Evolutionary conservation across 2,888 invertebrate species (phyloP).

Genomic region (Calephelis perditalis): DNA sequence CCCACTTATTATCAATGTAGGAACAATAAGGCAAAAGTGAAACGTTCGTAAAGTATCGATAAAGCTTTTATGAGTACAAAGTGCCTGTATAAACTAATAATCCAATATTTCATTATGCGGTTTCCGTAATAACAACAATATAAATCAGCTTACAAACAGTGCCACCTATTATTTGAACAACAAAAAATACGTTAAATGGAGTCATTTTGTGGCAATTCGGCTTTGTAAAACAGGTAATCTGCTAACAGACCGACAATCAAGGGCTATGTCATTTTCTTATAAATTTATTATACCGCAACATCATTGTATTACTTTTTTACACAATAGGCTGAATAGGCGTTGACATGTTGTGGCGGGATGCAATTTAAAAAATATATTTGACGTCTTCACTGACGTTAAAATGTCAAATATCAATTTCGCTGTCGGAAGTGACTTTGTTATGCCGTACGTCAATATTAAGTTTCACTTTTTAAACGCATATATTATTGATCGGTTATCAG

Average conservation of each 20-base stretch:
- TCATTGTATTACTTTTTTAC: conserved; percentile 52
- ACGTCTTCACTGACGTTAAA: conserved; percentile 52
- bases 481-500: conserved; percentile 62
- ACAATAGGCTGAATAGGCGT: conserved; percentile 65
- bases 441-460: conserved; percentile 40
- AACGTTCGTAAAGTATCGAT: conserved; percentile 4
- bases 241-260: conserved; percentile 66
- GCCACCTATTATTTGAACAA: conserved; percentile 65
- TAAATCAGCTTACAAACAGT: conserved; percentile 44
- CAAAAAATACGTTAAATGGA: conserved; percentile 56
- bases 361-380: conserved; percentile 53
- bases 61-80: conserved; percentile 22
- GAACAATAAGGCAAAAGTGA: neutral
- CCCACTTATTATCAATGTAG: neutral
- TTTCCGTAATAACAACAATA: conserved; percentile 49
- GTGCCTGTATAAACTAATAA: conserved; percentile 37
- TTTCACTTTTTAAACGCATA: conserved; percentile 51
- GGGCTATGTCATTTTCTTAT: conserved; percentile 65
- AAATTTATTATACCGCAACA: conserved; percentile 68
- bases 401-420: conserved; percentile 39
- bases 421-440: conserved; percentile 62
- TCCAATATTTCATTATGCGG: conserved; percentile 58
- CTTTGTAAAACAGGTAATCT: conserved; percentile 67
- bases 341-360: conserved; percentile 66
- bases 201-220: conserved; percentile 67